Conservation (phyloP, 2,113 vertebrate species). For the Struthidea cinerea region DNA sequence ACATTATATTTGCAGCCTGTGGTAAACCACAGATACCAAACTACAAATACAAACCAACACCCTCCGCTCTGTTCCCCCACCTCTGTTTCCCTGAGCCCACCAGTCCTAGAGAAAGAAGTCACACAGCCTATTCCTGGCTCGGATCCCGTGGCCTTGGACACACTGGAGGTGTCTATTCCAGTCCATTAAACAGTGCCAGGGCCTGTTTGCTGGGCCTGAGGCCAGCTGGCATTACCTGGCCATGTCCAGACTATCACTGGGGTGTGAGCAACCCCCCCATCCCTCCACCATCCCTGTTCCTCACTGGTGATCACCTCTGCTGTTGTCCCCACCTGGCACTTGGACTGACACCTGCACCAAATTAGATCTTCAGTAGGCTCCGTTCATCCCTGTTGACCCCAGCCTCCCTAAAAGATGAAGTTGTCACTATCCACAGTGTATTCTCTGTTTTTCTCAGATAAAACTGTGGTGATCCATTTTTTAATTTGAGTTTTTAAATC, state of each 20-base stretch:
- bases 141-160: not conserved
- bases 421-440: not conserved
- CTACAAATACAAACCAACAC: not conserved
- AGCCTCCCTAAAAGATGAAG: not conserved
- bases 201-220: not conserved
- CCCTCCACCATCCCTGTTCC: not conserved
- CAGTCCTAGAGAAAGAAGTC: not conserved
- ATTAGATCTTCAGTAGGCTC: not conserved
- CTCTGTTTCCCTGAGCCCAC: not conserved
- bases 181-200: not conserved
- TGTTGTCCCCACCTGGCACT: not conserved
- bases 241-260: not conserved
- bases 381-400: not conserved
- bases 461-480: not conserved
- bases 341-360: not conserved
- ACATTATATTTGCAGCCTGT: not conserved
- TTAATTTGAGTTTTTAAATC: not conserved
- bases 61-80: not conserved
- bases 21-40: not conserved
- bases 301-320: not conserved
- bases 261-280: not conserved
- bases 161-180: not conserved
- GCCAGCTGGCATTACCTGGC: not conserved
- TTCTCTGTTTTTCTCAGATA: not conserved
- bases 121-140: not conserved